These are phyloP conservation scores for Trichogramma evanescens DNA, from an alignment of 2,888 invertebrate genomes.

Conservation along the genomic window DNA sequence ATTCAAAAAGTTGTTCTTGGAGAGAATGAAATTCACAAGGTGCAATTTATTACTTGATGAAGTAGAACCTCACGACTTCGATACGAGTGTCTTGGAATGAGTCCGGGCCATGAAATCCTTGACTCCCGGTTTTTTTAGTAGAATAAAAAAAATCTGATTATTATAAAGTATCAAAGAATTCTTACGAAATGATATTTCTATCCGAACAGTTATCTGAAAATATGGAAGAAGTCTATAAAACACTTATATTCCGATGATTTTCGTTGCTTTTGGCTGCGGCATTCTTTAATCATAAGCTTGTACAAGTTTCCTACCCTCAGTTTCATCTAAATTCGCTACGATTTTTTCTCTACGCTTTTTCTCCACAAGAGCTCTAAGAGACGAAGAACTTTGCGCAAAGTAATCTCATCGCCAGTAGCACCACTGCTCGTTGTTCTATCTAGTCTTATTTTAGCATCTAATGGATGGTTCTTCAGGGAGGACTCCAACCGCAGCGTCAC, in stretches of 20 bases:
- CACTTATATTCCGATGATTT: no score
- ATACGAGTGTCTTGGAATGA: constrained; percentile 17
- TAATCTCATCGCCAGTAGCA: constrained; percentile 12
- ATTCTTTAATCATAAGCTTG: no score
- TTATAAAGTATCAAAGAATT: no score
- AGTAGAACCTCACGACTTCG: constrained; percentile 16
- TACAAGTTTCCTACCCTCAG: no score
- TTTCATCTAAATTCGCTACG: constrained; percentile 9
- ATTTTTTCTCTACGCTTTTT: background rate
- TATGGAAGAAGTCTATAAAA: no score
- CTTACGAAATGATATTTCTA: no score
- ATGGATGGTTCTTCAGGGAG: constrained; percentile 14
- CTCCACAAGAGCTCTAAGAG: background rate
- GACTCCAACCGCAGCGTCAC: background rate
- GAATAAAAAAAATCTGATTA: no score
- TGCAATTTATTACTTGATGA: constrained; percentile 18
- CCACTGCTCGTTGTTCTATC: background rate
- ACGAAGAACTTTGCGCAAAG: constrained; percentile 4
- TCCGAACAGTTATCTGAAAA: no score
- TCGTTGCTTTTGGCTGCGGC: no score
- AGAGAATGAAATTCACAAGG: constrained; percentile 21
- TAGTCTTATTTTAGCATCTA: constrained; percentile 11
- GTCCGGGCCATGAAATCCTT: constrained; percentile 15
- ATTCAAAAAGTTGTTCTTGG: constrained; percentile 17
- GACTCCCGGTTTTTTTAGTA: background rate